Base-by-base conservation (phyloP, 1,140 invertebrate genomes). In the Gonioctena quinquepunctata region DNA sequence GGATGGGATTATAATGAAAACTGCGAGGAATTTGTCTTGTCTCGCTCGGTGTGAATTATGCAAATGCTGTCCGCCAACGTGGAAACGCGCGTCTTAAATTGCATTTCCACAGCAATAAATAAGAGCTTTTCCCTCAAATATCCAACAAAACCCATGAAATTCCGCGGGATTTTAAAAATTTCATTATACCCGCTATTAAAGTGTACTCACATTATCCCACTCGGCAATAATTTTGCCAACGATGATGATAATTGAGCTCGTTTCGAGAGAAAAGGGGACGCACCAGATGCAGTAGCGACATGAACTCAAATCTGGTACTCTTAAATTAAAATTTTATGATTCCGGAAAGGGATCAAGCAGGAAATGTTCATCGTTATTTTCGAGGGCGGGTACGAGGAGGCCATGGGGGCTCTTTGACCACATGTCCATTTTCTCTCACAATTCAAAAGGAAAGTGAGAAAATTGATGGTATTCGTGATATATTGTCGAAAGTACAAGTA, bases 1-100 rank as follows among this genome's bases (percentile, higher is more conserved):
- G 62, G 66, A 77, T 70, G 73, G 73, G 75, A 78, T 78, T 76
- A 78, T 78, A 77, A 78, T 78, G 77, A 78, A 75, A 78, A 78
- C 77, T 78, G 73, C 71, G 66, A 75, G 73, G 77, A 78, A 78
- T 78, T 78, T 77, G 77, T 78, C 77, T 78, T 78, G 77, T 77
- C 77, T 78, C 25, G 63, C 63, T 66, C 75, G 77, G 75, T 74
- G 77, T 76, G 77, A 78, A 78, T 78, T 78, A 78, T 78, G 77
- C 75, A 78, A 78, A 78, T 78, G 73, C 70, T 67, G 62, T 69
- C 71, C 75, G 75, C 77, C 77, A 75, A 76, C 76, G 77, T 78
- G 75, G 75, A 78, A 78, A 75, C 72, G 72, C 75, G 70, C 71
- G 64, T 73, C 73, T 77, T 77, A 77, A 78, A 78, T 78, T 78